Base-by-base conservation (phyloP, 2,888 invertebrate species). In the Volucella inanis region DNA sequence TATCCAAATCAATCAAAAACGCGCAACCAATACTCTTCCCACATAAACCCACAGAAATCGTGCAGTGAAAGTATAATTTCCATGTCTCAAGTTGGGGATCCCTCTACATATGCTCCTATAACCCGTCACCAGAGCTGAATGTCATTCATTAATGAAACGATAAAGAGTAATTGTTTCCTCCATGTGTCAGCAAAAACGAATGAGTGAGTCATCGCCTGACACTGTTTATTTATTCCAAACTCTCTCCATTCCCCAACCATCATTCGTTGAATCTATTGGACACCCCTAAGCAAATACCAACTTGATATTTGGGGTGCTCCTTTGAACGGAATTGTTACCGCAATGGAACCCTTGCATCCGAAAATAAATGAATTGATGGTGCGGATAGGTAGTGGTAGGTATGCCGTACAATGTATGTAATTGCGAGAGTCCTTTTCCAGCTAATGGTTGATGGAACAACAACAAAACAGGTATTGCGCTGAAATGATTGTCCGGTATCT, bases 391-490 rank as follows among this genome's bases (percentile, higher is more conserved):
- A 3, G 4, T 1, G 1, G 3, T 1, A 6, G 6, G 31, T 31
- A 31, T 31, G 31, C 31, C 4, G 6, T 31, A 31, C 31, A 8
- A 39, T 22, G 45, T 52, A 2, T 38, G n/a, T 68, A 62, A 78
- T 82, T 72, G 61, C 65, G 65, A 65, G 52, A 38, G 57, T 18
- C 52, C 59, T 59, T 55, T 57, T 77, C 64, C 72, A 50, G 47
- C 68, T 68, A 6, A 31, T 12, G 47, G 47, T 47, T 83, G 74
- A 79, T 74, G 79, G 55, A 74, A 78, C 78, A 78, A 83, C 83
- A 78, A 31, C 31, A 31, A 31, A 83, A 74, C 72, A 74, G 68
- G 68, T 78, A 31, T 31, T 31, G 31, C 78, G 68, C 78, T 74
- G 70, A 65, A 75, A 80, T 67, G 31, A 50, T 55, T 55, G 68